Conservation (phyloP, 23 tunicate genomes). For the Phallusia fumigata region DNA sequence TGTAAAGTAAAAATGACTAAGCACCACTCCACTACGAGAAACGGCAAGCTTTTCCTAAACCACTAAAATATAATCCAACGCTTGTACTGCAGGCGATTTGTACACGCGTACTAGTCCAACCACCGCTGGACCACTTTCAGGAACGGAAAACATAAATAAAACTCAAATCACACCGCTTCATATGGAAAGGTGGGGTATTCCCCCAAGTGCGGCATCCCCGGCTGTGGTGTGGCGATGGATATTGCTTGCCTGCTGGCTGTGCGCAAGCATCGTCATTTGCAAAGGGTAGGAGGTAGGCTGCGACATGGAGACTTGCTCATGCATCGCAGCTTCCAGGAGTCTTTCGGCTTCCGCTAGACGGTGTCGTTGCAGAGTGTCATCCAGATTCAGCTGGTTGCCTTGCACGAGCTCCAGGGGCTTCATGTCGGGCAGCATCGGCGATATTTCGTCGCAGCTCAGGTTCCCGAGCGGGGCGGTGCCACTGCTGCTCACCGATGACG, state of each 20-base stretch:
- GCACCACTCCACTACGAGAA: not conserved
- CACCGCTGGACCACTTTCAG: not conserved
- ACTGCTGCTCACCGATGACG: constrained; percentile 25
- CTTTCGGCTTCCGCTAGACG: constrained; percentile 29
- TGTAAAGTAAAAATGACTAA: not conserved
- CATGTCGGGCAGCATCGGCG: constrained; percentile 31
- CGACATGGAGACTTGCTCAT: constrained; percentile 6
- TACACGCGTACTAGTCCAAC: not conserved
- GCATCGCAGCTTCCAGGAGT: constrained; percentile 20
- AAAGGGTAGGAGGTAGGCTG: constrained; percentile 16
- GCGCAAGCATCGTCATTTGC: constrained; percentile 30
- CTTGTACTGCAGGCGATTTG: too few species aligned
- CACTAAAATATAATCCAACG: not conserved
- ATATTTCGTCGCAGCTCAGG: constrained; percentile 29
- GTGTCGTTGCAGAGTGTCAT: not conserved
- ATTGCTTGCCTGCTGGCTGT: not conserved
- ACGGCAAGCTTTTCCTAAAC: not conserved
- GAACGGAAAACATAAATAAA: not conserved
- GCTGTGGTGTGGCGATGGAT: constrained; percentile 8
- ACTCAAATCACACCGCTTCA: not conserved
- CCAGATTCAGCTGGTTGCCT: not conserved
- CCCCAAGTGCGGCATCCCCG: not conserved
- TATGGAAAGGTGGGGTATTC: constrained; percentile 19
- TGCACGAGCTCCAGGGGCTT: not conserved
- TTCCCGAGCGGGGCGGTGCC: constrained; percentile 27